Conservation (phyloP, 2,888 invertebrate species). For the Pterostichus niger region DNA sequence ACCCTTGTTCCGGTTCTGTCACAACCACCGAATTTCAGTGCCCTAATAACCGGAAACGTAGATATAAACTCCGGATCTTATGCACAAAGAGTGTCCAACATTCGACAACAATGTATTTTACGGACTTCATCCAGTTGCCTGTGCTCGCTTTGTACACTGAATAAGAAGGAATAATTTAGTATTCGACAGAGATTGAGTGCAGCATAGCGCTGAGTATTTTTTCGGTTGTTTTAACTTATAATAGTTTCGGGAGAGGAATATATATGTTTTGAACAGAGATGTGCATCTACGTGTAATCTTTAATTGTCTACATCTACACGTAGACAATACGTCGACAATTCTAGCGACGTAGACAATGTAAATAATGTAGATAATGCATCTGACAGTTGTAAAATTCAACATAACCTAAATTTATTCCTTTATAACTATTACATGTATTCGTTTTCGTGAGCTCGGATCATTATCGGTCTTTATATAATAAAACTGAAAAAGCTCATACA, state of each 20-base stretch:
- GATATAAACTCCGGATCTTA: slow-evolving; percentile 38
- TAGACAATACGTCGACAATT: too few relatives aligned
- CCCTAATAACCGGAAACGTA: slow-evolving; percentile 9
- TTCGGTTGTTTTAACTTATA: background rate
- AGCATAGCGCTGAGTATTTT: background rate
- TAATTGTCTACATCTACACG: too few relatives aligned
- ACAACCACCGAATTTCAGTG: background rate
- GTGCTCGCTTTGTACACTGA: slow-evolving; percentile 16
- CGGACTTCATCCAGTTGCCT: slow-evolving; percentile 25
- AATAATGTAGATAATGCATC: too few relatives aligned
- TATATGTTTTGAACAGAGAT: background rate
- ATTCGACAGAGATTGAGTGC: slow-evolving; percentile 32
- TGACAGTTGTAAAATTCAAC: too few relatives aligned
- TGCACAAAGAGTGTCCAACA: slow-evolving; percentile 41
- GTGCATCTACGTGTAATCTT: too few relatives aligned
- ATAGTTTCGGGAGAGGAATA: background rate
- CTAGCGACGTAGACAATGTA: too few relatives aligned
- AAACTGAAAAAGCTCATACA: too few relatives aligned
- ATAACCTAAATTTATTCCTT: too few relatives aligned
- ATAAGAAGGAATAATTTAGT: slow-evolving; percentile 43
- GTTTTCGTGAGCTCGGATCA: too few relatives aligned
- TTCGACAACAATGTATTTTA: slow-evolving; percentile 57
- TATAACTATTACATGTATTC: too few relatives aligned
- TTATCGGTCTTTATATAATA: too few relatives aligned
- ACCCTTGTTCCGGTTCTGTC: background rate